phyloP scores from a whole-genome alignment of 2,888 invertebrate genomes.

The Eilema griseolum region DNA sequence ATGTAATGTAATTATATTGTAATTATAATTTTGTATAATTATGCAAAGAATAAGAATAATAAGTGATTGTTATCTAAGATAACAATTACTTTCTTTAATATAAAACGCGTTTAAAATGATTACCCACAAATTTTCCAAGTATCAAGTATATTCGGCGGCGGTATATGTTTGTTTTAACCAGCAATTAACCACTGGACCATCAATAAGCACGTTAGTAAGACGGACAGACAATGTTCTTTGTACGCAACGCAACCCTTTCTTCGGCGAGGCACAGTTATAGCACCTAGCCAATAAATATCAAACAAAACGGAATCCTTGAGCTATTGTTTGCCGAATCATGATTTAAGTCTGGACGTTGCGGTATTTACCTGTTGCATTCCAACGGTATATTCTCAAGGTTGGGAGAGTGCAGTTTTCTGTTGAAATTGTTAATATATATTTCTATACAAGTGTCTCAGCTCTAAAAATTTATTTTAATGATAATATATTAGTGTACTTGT shows the following conservation, averaged over 20 bases:
- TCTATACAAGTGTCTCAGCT: not conserved
- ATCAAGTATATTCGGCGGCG: slow-evolving; percentile 22
- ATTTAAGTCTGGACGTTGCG: slow-evolving; percentile 53
- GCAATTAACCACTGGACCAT: slow-evolving; percentile 69
- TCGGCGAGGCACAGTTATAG: slow-evolving; percentile 46
- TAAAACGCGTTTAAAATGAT: not conserved
- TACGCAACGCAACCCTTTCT: slow-evolving; percentile 67
- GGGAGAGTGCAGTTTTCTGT: slow-evolving; percentile 23
- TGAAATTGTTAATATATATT: slow-evolving; percentile 1
- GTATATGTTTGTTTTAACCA: slow-evolving; percentile 66
- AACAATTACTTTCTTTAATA: no score
- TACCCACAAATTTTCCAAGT: not conserved
- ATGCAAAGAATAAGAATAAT: no score
- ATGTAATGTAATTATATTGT: no score
- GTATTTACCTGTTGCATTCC: slow-evolving; percentile 53
- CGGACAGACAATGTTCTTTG: slow-evolving; percentile 61
- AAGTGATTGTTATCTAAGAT: no score
- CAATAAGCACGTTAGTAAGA: slow-evolving; percentile 59
- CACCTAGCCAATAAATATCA: slow-evolving; percentile 51
- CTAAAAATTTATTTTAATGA: no score
- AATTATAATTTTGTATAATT: no score
- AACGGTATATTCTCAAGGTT: slow-evolving; percentile 39
- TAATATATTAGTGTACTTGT: no score
- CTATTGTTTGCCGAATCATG: slow-evolving; percentile 58
- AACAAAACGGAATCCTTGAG: slow-evolving; percentile 45